Base-by-base conservation (phyloP, 2,113 vertebrate genomes). In the Sphyrna mokarran region DNA sequence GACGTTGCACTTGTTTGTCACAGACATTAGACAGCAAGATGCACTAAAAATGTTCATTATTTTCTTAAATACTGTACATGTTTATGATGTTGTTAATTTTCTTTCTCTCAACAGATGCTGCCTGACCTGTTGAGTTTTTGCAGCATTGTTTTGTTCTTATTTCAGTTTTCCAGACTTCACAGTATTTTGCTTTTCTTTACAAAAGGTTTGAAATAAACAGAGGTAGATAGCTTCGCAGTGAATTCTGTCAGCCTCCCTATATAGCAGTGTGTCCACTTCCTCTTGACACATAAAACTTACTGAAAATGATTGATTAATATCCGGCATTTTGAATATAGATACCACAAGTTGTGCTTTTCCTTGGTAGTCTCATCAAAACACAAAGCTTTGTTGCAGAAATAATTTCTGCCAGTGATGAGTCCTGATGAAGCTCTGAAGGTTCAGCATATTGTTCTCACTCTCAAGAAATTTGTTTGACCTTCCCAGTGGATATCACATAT, bases 1-100 rank as follows among this genome's bases (percentile, higher is more conserved):
- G 58, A 91, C 16, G 58, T 66, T 37, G 66, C 89, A 91, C 61
- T 91, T 91, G 33, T 91, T 66, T 66, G 89, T 91, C n/a, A 91
- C 58, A 91, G 58, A 63, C 37, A 66, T 91, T 7, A 83, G 78
- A 6, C n/a, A 66, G 87, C 13, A 29, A n/a, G 16, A 90, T 29
- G 26, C 33, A 91, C 58, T 16, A n/a, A n/a, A 91, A 91, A 91
- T 63, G 58, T 68, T 93, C 16, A 68, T 37, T 66, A 66, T 66
- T 66, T 93, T 37, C 10, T 93, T 68, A 37, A 93, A 37, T 68
- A 66, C n/a, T 40, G n/a, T n/a, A 66, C n/a, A 33, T 66, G 68
- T 40, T 93, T 93, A 33, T 93, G 66, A 68, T 68, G 16, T 68
- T 68, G 16, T 68, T 3, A 18, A 68, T 63, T 11, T 13, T 14